phyloP scores from a whole-genome alignment of 2,888 invertebrate genomes.

The Candidula unifasciata region DNA sequence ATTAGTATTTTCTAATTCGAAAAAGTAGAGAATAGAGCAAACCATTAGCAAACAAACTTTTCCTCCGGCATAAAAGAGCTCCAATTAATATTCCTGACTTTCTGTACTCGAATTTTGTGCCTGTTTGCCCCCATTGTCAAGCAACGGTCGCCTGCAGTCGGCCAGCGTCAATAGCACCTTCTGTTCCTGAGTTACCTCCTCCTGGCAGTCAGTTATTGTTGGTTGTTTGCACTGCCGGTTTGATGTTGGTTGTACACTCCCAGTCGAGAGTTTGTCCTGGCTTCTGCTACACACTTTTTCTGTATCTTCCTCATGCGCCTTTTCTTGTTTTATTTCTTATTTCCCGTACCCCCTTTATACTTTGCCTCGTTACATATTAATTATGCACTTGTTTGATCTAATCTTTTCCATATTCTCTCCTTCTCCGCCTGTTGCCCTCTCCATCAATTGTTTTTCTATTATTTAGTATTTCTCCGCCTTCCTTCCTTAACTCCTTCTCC shows the following conservation, averaged over 20 bases:
- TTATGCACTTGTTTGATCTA: too few relatives aligned
- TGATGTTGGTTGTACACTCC: not conserved
- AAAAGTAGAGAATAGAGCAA: not conserved
- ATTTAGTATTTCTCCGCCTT: too few relatives aligned
- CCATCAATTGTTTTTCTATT: too few relatives aligned
- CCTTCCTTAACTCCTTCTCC: too few relatives aligned
- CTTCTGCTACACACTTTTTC: not conserved
- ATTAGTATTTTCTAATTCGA: conserved; percentile 37
- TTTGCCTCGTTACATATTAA: too few relatives aligned
- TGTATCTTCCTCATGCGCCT: not conserved
- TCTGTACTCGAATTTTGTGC: conserved; percentile 36
- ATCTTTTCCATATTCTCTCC: too few relatives aligned
- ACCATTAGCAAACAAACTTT: conserved; percentile 28
- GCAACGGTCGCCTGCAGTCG: not conserved
- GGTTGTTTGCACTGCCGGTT: not conserved
- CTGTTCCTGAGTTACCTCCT: conserved; percentile 7
- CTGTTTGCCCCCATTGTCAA: conserved; percentile 34
- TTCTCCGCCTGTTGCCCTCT: too few relatives aligned
- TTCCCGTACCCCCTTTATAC: too few relatives aligned
- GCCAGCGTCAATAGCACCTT: conserved; percentile 34
- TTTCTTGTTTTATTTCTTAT: not conserved
- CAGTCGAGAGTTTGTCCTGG: not conserved
- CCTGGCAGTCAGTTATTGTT: not conserved
- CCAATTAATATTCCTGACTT: conserved; percentile 44
- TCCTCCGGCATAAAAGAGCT: not conserved